These are phyloP conservation scores for Papio anubis DNA, from an alignment of 2,113 vertebrate genomes.

Conservation along the genomic window DNA sequence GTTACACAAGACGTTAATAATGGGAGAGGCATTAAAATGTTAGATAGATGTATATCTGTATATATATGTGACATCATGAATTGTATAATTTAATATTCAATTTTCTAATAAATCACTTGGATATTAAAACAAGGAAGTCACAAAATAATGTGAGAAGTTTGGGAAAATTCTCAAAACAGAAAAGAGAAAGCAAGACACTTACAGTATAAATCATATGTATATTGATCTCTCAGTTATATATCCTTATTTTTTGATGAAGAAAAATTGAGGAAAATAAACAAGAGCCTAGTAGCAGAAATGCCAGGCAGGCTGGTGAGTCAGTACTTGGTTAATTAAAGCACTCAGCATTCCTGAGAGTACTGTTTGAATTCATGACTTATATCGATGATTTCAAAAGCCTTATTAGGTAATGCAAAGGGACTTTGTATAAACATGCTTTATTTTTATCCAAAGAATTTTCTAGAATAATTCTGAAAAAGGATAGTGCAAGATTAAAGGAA, in stretches of 20 bases:
- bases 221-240: neutral
- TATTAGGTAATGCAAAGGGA: slow-evolving; percentile 47
- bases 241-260: neutral
- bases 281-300: neutral
- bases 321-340: neutral
- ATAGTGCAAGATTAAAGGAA: slow-evolving; percentile 39
- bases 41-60: neutral
- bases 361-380: slow-evolving; percentile 7
- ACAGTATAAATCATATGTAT: neutral
- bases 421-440: slow-evolving; percentile 46
- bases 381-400: slow-evolving; percentile 6
- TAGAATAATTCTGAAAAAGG: slow-evolving; percentile 59
- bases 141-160: neutral
- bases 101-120: neutral
- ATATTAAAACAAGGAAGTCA: neutral
- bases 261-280: neutral
- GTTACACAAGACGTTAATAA: neutral
- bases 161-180: neutral
- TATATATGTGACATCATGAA: neutral
- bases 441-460: slow-evolving; percentile 41
- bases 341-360: slow-evolving; percentile 14
- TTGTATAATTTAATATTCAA: neutral
- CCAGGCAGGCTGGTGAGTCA: neutral
- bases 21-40: neutral
- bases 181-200: neutral